These are phyloP conservation scores for Galaxea fascicularis DNA, from an alignment of 92 coral and sea anemone genomes.

Conservation along the genomic window DNA sequence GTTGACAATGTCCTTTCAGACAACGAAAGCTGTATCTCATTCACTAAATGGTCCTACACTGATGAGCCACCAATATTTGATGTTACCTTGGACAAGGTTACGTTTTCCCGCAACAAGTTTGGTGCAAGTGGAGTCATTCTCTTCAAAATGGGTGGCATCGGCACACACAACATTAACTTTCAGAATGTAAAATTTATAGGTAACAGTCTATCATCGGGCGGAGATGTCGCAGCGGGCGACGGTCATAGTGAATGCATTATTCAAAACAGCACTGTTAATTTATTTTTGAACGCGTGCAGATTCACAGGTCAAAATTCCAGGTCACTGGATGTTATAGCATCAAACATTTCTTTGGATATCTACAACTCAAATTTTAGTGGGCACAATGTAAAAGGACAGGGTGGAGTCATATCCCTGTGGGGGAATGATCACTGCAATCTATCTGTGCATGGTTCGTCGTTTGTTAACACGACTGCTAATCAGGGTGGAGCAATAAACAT, in stretches of 20 bases:
- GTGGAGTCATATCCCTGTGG: neutral
- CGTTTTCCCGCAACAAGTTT: neutral
- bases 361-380: constrained; percentile 8
- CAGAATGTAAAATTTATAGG: neutral
- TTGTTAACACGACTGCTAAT: constrained; percentile 12
- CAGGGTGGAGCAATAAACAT: constrained; percentile 28
- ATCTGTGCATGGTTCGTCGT: neutral
- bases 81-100: constrained; percentile 10
- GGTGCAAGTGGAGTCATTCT: neutral
- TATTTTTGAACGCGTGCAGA: neutral
- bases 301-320: neutral
- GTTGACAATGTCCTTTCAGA: neutral
- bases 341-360: constrained; percentile 10
- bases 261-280: neutral
- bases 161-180: neutral
- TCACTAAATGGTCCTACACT: neutral
- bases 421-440: neutral
- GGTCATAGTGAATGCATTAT: constrained; percentile 3
- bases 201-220: neutral
- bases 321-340: neutral
- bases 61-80: neutral
- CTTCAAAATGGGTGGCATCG: neutral
- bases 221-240: neutral
- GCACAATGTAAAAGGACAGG: constrained; percentile 1
- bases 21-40: neutral